Conservation (phyloP, 2,888 invertebrate genomes). For the Himalopsyche anomala region DNA sequence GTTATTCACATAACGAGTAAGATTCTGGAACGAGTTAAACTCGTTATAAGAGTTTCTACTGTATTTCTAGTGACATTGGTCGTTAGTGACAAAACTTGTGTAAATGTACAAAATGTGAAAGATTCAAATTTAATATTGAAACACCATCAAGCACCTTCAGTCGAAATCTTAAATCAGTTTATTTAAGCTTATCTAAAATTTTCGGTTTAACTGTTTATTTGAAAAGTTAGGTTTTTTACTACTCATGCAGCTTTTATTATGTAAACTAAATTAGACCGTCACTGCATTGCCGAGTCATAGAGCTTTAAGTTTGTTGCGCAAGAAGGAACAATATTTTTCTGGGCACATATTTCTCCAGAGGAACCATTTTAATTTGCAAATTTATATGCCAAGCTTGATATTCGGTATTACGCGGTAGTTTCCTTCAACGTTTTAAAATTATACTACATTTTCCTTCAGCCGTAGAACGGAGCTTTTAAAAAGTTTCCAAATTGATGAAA, state of each 20-base stretch:
- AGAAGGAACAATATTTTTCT: conserved; percentile 47
- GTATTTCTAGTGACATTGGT: too few relatives aligned
- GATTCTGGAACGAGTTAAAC: too few relatives aligned
- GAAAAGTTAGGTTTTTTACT: too few relatives aligned
- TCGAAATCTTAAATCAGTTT: too few relatives aligned
- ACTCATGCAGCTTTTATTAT: background rate
- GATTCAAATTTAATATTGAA: too few relatives aligned
- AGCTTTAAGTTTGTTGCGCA: background rate
- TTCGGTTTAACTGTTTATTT: too few relatives aligned
- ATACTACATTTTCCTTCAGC: conserved; percentile 53
- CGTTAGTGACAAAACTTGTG: too few relatives aligned
- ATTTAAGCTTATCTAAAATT: too few relatives aligned
- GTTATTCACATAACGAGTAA: too few relatives aligned
- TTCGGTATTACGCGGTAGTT: conserved; percentile 61
- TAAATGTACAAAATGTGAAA: too few relatives aligned
- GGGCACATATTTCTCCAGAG: conserved; percentile 50
- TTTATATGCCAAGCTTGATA: conserved; percentile 64
- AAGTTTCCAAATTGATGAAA: conserved; percentile 1
- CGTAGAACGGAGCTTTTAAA: conserved; percentile 9
- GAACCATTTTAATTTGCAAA: conserved; percentile 62
- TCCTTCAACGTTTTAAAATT: conserved; percentile 58
- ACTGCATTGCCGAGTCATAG: conserved; percentile 1
- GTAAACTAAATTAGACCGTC: conserved; percentile 19
- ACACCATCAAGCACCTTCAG: too few relatives aligned
- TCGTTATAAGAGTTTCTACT: too few relatives aligned